Conservation (phyloP, 2,113 vertebrate genomes). For the Poeciliopsis turrubarensis region DNA sequence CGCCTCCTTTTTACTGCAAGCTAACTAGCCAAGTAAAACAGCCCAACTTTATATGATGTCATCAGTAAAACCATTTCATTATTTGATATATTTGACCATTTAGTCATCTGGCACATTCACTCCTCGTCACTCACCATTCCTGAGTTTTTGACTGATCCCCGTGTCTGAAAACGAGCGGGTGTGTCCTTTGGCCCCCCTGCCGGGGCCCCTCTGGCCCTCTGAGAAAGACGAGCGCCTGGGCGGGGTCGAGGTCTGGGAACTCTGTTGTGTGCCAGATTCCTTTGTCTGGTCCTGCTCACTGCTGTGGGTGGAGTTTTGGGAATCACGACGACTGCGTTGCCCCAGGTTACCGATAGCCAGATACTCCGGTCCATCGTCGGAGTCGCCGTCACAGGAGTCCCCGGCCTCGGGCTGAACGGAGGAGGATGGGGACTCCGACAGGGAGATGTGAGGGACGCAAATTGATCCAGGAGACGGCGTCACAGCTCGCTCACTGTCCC, state of each 20-base stretch:
- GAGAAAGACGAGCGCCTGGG: constrained; percentile 91
- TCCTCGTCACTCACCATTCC: constrained; percentile 78
- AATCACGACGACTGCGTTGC: constrained; percentile 76
- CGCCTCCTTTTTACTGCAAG: background rate
- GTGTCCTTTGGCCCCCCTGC: constrained; percentile 83
- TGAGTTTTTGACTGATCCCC: constrained; percentile 83
- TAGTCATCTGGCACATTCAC: background rate
- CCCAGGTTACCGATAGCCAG: constrained; percentile 94
- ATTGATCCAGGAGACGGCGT: constrained; percentile 10
- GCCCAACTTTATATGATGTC: too few species aligned
- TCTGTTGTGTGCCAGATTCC: constrained; percentile 14
- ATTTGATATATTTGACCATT: background rate
- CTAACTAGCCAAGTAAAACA: background rate
- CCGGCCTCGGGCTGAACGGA: constrained; percentile 41
- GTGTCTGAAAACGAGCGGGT: constrained; percentile 92
- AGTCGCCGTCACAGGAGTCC: constrained; percentile 83
- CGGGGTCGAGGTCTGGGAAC: constrained; percentile 49
- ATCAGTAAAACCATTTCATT: background rate
- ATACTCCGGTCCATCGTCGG: constrained; percentile 93
- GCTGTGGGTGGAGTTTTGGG: constrained; percentile 67
- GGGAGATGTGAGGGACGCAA: constrained; percentile 41
- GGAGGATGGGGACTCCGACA: constrained; percentile 40
- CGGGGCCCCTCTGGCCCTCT: constrained; percentile 81
- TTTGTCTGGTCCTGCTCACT: constrained; percentile 54
- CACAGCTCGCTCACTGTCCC: constrained; percentile 18